Evolutionary conservation across 2,888 invertebrate species (phyloP).

Genomic region (Thalpophila matura): DNA sequence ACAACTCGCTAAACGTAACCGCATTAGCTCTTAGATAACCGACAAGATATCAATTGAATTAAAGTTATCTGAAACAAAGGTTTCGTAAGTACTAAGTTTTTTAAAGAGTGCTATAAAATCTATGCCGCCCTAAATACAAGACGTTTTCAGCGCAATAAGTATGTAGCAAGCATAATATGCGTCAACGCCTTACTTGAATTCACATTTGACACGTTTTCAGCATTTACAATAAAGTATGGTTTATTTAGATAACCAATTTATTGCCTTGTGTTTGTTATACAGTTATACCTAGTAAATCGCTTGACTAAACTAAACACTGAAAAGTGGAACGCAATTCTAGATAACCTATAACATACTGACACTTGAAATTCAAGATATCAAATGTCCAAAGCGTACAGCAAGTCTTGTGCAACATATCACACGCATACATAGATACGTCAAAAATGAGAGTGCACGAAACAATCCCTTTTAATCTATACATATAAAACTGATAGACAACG

Average conservation of each 20-base stretch:
- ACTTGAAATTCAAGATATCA: no score
- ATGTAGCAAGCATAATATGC: no score
- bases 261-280: no score
- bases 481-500: no score
- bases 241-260: no score
- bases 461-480: conserved; percentile 38
- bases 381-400: conserved; percentile 19
- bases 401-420: conserved; percentile 15
- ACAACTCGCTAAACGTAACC: conserved; percentile 37
- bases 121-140: not conserved
- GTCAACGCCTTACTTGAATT: no score
- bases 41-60: not conserved
- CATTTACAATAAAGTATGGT: no score
- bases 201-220: no score
- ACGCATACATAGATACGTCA: not conserved
- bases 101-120: not conserved
- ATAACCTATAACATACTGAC: no score
- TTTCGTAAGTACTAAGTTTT: not conserved
- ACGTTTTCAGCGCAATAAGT: not conserved
- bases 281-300: not conserved
- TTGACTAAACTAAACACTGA: not conserved
- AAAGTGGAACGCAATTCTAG: not conserved
- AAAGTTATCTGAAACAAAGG: not conserved
- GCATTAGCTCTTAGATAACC: conserved; percentile 45
- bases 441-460: conserved; percentile 15